Conservation (phyloP, 2,113 vertebrate genomes). For the Equus quagga region DNA sequence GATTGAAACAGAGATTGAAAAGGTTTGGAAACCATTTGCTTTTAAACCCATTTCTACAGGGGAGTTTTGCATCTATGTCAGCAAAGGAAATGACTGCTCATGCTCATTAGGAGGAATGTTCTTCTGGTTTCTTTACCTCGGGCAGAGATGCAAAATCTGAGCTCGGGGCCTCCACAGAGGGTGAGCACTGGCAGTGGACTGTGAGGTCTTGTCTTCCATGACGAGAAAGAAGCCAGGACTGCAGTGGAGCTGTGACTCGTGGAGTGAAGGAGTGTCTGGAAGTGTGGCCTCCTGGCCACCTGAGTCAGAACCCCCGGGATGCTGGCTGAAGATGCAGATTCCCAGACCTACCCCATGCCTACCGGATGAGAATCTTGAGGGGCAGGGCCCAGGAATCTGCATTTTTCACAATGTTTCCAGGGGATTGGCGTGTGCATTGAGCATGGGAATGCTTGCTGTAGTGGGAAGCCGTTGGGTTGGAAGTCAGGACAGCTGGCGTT, state of each 20-base stretch:
- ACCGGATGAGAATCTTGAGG: rapidly evolving
- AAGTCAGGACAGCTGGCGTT: rapidly evolving
- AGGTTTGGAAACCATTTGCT: not conserved
- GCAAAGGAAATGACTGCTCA: not conserved
- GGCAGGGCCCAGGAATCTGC: not conserved
- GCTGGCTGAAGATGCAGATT: not conserved
- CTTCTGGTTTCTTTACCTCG: rapidly evolving
- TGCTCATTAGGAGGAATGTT: rapidly evolving
- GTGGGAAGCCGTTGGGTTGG: rapidly evolving
- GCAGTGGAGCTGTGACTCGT: not conserved
- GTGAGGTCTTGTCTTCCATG: not conserved
- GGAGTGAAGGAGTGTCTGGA: not conserved
- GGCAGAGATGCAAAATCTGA: not conserved
- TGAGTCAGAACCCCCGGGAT: not conserved
- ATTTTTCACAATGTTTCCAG: rapidly evolving
- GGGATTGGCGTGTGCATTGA: rapidly evolving
- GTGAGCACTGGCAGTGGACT: not conserved
- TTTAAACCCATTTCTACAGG: not conserved
- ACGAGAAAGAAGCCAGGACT: not conserved
- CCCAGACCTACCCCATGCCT: not conserved
- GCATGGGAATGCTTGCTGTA: rapidly evolving
- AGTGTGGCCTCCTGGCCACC: not conserved
- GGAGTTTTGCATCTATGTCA: not conserved
- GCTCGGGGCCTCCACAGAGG: not conserved
- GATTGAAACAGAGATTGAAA: not conserved